These are phyloP conservation scores for Heliocidaris tuberculata DNA, from an alignment of 35 echinoderm and acorn worm species.

Conservation along the genomic window DNA sequence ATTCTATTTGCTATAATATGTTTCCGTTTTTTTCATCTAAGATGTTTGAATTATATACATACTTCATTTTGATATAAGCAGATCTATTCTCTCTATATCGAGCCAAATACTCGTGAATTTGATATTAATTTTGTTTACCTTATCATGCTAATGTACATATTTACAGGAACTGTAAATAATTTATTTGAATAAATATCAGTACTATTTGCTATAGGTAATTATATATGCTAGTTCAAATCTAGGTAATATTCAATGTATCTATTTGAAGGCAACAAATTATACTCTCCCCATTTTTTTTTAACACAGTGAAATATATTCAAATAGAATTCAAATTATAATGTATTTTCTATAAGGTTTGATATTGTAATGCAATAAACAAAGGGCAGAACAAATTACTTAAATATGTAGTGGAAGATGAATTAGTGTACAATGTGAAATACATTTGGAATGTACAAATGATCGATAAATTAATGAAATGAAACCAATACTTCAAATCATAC, in stretches of 20 bases:
- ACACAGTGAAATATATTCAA: background rate
- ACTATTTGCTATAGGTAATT: background rate
- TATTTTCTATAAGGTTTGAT: background rate
- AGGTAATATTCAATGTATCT: background rate
- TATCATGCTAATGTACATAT: background rate
- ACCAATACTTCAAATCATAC: no score
- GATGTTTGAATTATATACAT: background rate
- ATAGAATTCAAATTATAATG: background rate
- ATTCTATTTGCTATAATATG: background rate
- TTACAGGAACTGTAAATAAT: background rate
- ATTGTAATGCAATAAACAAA: background rate
- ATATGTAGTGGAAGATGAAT: background rate
- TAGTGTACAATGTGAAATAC: no score
- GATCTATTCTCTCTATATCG: background rate
- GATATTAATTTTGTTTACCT: background rate
- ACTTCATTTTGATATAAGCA: background rate
- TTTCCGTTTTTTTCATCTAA: background rate
- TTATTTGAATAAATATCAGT: slow-evolving; percentile 7
- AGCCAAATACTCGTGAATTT: background rate
- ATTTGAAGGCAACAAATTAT: background rate
- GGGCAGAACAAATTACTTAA: background rate
- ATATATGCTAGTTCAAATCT: background rate
- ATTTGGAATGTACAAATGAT: no score
- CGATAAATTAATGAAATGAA: no score
- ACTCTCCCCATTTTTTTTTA: no score